phyloP scores from a whole-genome alignment of 2,113 vertebrate species.

The Raja brachyura region DNA sequence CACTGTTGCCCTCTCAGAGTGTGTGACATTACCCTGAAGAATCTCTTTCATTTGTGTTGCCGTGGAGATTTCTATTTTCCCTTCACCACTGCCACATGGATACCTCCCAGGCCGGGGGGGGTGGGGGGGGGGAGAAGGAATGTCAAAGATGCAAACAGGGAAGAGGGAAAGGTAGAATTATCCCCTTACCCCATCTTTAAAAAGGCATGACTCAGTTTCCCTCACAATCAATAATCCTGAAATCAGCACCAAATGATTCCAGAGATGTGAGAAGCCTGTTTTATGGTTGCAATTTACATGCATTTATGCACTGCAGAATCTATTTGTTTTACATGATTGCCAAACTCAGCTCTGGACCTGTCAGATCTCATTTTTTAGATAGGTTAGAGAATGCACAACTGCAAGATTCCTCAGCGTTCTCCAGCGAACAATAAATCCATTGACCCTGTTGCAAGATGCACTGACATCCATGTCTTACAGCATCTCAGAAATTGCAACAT shows the following conservation, averaged over 20 bases:
- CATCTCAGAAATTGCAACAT: neutral
- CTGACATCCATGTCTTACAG: neutral
- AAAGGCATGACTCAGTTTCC: neutral
- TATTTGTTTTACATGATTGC: neutral
- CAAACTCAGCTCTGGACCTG: neutral
- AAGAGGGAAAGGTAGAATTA: neutral
- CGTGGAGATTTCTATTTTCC: neutral
- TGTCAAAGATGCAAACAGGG: too few species aligned
- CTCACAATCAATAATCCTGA: neutral
- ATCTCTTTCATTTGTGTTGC: neutral
- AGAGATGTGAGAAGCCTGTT: neutral
- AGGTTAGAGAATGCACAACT: neutral
- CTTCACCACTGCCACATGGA: neutral
- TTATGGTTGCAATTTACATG: neutral
- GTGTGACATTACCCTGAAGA: neutral
- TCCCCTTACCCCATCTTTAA: neutral
- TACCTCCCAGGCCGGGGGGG: neutral
- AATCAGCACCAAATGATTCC: neutral
- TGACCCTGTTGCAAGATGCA: neutral
- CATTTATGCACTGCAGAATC: neutral
- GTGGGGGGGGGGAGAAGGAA: neutral
- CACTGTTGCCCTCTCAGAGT: neutral
- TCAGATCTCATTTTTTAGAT: neutral
- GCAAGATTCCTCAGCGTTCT: neutral
- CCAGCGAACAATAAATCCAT: neutral